These are phyloP conservation scores for Theretra japonica DNA, from an alignment of 2,888 invertebrate genomes.

Conservation along the genomic window DNA sequence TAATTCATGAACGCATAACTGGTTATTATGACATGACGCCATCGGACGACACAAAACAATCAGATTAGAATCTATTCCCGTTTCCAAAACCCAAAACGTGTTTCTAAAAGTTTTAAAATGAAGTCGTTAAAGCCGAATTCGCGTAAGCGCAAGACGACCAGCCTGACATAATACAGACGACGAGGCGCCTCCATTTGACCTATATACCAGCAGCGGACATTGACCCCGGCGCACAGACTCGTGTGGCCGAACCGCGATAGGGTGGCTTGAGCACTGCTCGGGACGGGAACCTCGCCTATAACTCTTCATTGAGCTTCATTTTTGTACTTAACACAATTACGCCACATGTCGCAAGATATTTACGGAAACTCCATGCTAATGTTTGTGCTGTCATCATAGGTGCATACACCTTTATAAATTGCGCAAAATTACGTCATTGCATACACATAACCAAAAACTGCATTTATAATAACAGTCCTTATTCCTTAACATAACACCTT, in stretches of 20 bases:
- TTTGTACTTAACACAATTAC: neutral
- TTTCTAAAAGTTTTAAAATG: conserved; percentile 57
- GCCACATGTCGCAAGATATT: neutral
- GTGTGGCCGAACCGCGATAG: conserved; percentile 59
- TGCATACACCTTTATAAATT: neutral
- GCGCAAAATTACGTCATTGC: neutral
- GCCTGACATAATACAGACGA: conserved; percentile 76
- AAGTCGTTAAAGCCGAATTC: conserved; percentile 58
- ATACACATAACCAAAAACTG: neutral
- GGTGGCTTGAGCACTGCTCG: conserved; percentile 44
- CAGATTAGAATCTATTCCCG: conserved; percentile 54
- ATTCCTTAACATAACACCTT: neutral
- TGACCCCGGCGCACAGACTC: conserved; percentile 71
- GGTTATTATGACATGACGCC: conserved; percentile 54
- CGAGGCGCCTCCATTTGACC: conserved; percentile 80
- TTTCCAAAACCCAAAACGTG: conserved; percentile 56
- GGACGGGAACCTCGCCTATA: conserved; percentile 6
- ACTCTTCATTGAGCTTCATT: conserved; percentile 29
- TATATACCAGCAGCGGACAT: conserved; percentile 76
- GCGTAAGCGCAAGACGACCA: conserved; percentile 51
- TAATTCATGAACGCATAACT: conserved; percentile 65
- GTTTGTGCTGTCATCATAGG: neutral
- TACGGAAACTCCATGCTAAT: neutral
- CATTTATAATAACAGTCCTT: neutral
- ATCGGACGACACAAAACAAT: conserved; percentile 49